These are phyloP conservation scores for Drosophila macrothrix DNA, from an alignment of 2,888 invertebrate genomes.

Conservation along the genomic window DNA sequence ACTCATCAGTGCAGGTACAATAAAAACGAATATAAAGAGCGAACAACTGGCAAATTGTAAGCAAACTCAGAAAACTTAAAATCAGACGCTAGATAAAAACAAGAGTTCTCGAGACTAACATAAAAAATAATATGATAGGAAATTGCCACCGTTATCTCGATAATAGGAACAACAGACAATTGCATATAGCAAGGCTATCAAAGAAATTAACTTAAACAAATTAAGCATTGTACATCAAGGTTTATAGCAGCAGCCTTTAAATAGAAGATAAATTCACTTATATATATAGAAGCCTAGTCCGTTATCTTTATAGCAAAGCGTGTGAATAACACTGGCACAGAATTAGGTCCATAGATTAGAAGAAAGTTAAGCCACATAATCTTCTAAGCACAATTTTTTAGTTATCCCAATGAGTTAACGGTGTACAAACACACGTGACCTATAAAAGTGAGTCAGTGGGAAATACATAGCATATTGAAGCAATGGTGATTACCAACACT, in stretches of 20 bases:
- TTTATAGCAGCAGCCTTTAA: background rate
- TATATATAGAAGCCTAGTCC: background rate
- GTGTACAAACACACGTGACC: background rate
- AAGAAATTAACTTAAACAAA: conserved; percentile 1
- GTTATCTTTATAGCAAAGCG: background rate
- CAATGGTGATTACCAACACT: background rate
- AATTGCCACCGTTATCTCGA: conserved; percentile 22
- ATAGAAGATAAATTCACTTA: background rate
- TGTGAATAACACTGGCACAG: background rate
- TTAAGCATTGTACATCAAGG: background rate
- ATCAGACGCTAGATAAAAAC: background rate
- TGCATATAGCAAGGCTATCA: background rate
- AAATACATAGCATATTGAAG: background rate
- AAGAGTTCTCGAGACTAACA: background rate
- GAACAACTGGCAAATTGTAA: conserved; percentile 18
- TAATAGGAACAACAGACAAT: background rate
- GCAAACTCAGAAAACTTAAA: background rate
- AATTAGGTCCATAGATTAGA: background rate
- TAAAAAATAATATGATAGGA: conserved; percentile 9
- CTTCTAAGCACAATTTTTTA: background rate
- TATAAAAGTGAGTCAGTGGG: background rate
- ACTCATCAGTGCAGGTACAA: conserved; percentile 31
- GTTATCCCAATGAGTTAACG: background rate
- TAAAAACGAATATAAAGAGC: background rate
- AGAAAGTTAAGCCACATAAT: background rate